phyloP scores from a whole-genome alignment of 2,888 invertebrate genomes.

The Tryphoninae sp. region DNA sequence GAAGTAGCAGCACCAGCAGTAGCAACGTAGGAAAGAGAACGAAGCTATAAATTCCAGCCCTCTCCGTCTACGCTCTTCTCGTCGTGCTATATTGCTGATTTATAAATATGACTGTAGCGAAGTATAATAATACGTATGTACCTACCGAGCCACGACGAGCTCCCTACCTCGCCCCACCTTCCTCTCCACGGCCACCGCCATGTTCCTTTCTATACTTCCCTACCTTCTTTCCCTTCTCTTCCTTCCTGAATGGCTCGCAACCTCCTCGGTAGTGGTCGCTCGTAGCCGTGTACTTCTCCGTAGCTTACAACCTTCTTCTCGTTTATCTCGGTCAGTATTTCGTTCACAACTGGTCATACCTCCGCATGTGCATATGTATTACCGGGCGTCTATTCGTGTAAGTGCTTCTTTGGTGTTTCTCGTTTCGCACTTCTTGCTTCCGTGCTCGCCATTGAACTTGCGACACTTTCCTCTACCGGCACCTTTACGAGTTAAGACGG shows the following conservation, averaged over 20 bases:
- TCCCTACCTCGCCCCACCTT: conserved; percentile 41
- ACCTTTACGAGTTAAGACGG: background rate
- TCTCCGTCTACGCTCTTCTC: conserved; percentile 77
- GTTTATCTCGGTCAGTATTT: conserved; percentile 16
- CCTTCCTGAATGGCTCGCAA: conserved; percentile 47
- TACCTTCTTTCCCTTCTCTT: conserved; percentile 59
- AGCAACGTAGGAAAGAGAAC: conserved; percentile 82
- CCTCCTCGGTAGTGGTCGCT: background rate
- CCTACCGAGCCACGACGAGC: conserved; percentile 74
- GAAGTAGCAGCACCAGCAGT: conserved; percentile 71
- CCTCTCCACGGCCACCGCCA: conserved; percentile 33
- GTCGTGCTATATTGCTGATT: conserved; percentile 82
- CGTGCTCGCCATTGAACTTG: background rate
- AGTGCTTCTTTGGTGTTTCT: conserved; percentile 14
- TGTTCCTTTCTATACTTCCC: conserved; percentile 42
- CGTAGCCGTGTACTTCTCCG: conserved; percentile 20
- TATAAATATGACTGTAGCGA: conserved; percentile 82
- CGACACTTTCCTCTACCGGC: background rate
- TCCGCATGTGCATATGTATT: conserved; percentile 16
- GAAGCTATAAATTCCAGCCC: conserved; percentile 81
- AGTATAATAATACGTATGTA: conserved; percentile 81
- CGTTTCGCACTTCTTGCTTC: conserved; percentile 26
- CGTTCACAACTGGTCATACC: conserved; percentile 7
- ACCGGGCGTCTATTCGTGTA: conserved; percentile 28
- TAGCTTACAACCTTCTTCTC: conserved; percentile 21